A percentile compares a stretch with the other conserved stretches of the same genome.
Evolutionary conservation across 64 coral and sea anemone species (phyloP).

Genomic region (Platygyra sinensis): DNA sequence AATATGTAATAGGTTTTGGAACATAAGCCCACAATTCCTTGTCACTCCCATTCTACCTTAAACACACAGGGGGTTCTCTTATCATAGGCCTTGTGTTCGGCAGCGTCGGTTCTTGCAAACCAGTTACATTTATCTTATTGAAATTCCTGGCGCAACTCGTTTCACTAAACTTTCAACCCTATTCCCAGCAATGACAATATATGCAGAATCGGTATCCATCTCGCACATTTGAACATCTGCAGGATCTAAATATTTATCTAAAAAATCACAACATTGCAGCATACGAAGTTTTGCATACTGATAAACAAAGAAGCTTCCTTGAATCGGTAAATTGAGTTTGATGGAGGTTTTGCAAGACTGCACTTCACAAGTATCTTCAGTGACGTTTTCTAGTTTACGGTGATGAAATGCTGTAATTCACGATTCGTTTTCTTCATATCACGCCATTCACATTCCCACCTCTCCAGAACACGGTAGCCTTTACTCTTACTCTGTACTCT

Average conservation of each 20-base stretch:
- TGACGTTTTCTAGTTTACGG: slow-evolving; percentile 3
- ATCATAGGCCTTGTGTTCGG: slow-evolving; percentile 33
- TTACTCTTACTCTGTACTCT: slow-evolving; percentile 1
- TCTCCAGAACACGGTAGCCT: not conserved
- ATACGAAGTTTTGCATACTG: no score
- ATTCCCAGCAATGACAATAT: slow-evolving; percentile 40
- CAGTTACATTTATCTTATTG: slow-evolving; percentile 19
- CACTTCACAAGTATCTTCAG: slow-evolving; percentile 21
- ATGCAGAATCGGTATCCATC: slow-evolving; percentile 39
- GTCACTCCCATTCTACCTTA: slow-evolving; percentile 25
- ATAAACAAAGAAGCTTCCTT: slow-evolving; percentile 32
- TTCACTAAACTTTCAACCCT: slow-evolving; percentile 38
- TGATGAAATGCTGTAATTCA: slow-evolving; percentile 3
- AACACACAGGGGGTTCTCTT: slow-evolving; percentile 45
- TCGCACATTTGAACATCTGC: slow-evolving; percentile 44
- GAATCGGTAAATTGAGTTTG: slow-evolving; percentile 46
- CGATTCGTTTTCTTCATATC: no score
- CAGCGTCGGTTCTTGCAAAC: slow-evolving; percentile 42
- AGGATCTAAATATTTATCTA: slow-evolving; percentile 33
- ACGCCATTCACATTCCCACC: no score
- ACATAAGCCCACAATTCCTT: slow-evolving; percentile 46
- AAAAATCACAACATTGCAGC: no score
- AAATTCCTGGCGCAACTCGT: slow-evolving; percentile 28
- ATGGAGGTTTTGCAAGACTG: slow-evolving; percentile 19
- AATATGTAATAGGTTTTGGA: no score